Percentiles rank a stretch among this genome's conserved stretches.
Evolutionary conservation across 2,113 vertebrate species (phyloP).

Genomic region (Desmodus rotundus): DNA sequence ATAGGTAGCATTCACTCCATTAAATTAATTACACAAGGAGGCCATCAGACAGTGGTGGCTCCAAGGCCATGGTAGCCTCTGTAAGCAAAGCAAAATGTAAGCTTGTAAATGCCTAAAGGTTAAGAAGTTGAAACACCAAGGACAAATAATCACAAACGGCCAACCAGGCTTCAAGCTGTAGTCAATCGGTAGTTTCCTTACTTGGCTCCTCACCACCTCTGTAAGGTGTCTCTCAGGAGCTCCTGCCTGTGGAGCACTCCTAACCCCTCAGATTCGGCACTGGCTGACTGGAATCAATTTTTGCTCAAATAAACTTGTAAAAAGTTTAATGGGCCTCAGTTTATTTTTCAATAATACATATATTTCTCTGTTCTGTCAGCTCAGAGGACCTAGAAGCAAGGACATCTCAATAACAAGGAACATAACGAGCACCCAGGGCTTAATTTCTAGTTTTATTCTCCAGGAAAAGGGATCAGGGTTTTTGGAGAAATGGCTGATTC

Average conservation of each 20-base stretch:
- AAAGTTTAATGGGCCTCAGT: not conserved
- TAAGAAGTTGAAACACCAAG: not conserved
- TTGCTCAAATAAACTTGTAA: not conserved
- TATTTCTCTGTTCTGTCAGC: not conserved
- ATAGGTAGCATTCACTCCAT: too few relatives aligned
- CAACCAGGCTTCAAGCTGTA: not conserved
- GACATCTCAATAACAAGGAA: not conserved
- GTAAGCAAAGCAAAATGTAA: not conserved
- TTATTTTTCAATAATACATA: not conserved
- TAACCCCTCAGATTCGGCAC: not conserved
- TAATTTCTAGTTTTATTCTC: not conserved
- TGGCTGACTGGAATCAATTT: not conserved
- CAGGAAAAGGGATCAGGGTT: not conserved
- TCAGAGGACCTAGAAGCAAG: not conserved
- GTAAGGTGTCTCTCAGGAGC: not conserved
- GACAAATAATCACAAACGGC: not conserved
- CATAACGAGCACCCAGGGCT: fast-evolving
- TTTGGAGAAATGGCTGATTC: not conserved
- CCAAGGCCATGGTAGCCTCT: not conserved
- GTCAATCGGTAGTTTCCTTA: not conserved
- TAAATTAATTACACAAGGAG: not conserved
- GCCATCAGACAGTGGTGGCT: not conserved
- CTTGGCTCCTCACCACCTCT: not conserved
- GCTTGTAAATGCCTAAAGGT: not conserved
- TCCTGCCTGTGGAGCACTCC: not conserved